phyloP scores from a whole-genome alignment of 2,797 vertebrate genomes.

The Poecilia wingei region DNA sequence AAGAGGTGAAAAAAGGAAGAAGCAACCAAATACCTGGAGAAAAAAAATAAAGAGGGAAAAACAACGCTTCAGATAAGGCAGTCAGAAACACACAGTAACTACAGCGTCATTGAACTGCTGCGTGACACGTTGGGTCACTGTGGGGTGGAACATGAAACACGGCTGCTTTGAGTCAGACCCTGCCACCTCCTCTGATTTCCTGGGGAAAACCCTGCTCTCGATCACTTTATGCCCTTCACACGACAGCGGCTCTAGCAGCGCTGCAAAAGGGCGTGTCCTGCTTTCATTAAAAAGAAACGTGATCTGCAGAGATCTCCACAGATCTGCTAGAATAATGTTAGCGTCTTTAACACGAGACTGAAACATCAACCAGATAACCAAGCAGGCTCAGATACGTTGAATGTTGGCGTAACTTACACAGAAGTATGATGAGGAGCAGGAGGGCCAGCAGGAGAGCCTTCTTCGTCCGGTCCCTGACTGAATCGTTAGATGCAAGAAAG shows the following conservation, averaged over 20 bases:
- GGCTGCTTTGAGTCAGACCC: slow-evolving; percentile 14
- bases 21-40: slow-evolving; percentile 67
- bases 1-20: slow-evolving; percentile 43
- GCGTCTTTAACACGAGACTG: not conserved
- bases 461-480: slow-evolving; percentile 36
- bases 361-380: not conserved
- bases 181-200: not conserved
- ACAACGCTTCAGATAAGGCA: not conserved
- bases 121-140: slow-evolving; percentile 15
- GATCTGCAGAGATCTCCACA: not conserved
- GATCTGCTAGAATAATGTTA: not conserved
- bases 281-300: not conserved
- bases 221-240: not conserved
- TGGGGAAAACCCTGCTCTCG: slow-evolving; percentile 12
- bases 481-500: slow-evolving; percentile 35
- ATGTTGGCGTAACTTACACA: slow-evolving; percentile 61
- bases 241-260: not conserved
- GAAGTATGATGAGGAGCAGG: slow-evolving; percentile 41
- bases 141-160: not conserved
- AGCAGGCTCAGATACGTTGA: not conserved
- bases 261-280: not conserved
- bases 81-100: slow-evolving; percentile 3
- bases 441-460: slow-evolving; percentile 46
- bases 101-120: not conserved
- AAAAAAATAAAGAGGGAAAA: slow-evolving; percentile 15